Conservation (phyloP, 2,113 vertebrate species). For the Vulpes ferrilata region DNA sequence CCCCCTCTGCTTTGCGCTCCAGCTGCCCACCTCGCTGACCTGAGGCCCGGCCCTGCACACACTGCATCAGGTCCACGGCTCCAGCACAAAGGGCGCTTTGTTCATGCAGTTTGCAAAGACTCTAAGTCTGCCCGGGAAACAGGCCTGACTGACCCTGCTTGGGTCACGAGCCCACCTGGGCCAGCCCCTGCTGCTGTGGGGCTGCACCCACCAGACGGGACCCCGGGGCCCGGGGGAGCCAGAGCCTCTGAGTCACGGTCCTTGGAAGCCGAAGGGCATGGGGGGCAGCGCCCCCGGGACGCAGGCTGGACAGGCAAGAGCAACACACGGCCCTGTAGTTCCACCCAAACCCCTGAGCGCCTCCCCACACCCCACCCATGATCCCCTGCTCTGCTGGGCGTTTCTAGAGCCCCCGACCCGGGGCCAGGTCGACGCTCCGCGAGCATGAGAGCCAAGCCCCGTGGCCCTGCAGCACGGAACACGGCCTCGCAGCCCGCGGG, state of each 20-base stretch:
- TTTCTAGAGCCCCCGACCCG: too few species aligned
- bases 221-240: fast-evolving
- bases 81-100: too few species aligned
- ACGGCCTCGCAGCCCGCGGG: fast-evolving
- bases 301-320: too few species aligned
- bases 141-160: neutral
- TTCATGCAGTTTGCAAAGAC: fast-evolving
- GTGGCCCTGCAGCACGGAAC: fast-evolving
- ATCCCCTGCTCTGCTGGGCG: fast-evolving
- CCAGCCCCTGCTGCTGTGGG: too few species aligned
- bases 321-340: neutral
- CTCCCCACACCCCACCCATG: fast-evolving
- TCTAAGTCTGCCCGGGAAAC: too few species aligned
- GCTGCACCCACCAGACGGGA: neutral
- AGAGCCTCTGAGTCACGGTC: fast-evolving
- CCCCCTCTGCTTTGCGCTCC: fast-evolving
- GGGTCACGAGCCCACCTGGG: fast-evolving
- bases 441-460: fast-evolving
- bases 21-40: fast-evolving
- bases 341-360: fast-evolving
- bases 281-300: fast-evolving
- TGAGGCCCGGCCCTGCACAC: fast-evolving
- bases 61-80: fast-evolving
- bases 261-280: fast-evolving
- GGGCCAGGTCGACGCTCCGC: fast-evolving